These are phyloP conservation scores for Saccopteryx leptura DNA, from an alignment of 2,113 vertebrate genomes.

Conservation along the genomic window DNA sequence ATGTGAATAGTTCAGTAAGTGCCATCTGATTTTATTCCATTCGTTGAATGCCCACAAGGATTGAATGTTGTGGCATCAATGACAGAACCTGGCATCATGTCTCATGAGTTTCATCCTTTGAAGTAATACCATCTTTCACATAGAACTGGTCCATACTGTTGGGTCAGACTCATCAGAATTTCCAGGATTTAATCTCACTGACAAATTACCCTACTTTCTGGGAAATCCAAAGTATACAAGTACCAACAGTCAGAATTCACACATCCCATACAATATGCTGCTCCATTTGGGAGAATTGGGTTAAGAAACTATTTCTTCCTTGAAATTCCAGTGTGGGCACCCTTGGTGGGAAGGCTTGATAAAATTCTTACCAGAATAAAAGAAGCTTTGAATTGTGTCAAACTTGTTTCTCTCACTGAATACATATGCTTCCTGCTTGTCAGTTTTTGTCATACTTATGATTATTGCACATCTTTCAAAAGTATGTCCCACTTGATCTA, in stretches of 20 bases:
- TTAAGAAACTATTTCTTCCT: background rate
- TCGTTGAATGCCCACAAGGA: too few relatives aligned
- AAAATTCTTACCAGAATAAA: background rate
- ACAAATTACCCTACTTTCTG: slow-evolving; percentile 97
- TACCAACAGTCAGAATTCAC: slow-evolving; percentile 94
- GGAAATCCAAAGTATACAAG: slow-evolving; percentile 98
- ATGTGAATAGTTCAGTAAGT: slow-evolving; percentile 91
- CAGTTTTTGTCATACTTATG: background rate
- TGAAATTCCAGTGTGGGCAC: background rate
- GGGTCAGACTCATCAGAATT: slow-evolving; percentile 99
- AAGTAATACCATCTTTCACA: slow-evolving; percentile 99
- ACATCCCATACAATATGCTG: slow-evolving; percentile 99
- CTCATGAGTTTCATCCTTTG: slow-evolving; percentile 99
- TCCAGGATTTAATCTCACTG: slow-evolving; percentile 99
- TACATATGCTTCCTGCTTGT: background rate
- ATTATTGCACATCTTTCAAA: background rate
- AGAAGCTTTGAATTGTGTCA: background rate
- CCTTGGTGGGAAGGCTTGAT: background rate
- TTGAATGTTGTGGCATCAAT: too few relatives aligned
- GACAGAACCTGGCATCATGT: slow-evolving; percentile 99
- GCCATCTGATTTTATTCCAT: too few relatives aligned
- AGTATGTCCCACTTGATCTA: background rate
- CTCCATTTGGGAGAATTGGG: slow-evolving; percentile 92
- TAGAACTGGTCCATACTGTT: slow-evolving; percentile 99
- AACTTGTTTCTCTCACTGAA: background rate